phyloP scores from a whole-genome alignment of 2,113 vertebrate genomes.

The Rafetus swinhoei region DNA sequence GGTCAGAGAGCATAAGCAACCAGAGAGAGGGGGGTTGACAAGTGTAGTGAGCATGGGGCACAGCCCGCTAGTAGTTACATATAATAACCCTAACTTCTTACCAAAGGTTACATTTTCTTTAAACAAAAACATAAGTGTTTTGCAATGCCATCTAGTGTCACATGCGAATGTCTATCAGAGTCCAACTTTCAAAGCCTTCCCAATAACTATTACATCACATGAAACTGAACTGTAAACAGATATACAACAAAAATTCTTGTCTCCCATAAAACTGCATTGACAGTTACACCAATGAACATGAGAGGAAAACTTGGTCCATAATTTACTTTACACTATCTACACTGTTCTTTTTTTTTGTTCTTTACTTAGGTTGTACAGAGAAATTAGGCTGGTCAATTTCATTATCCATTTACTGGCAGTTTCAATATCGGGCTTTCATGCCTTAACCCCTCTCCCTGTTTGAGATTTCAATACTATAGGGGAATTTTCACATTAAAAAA shows the following conservation, averaged over 20 bases:
- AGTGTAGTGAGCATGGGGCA: too few species aligned
- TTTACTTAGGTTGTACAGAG: background rate
- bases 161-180: background rate
- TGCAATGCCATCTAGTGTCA: slow-evolving; percentile 60
- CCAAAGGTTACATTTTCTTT: background rate
- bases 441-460: background rate
- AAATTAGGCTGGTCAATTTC: background rate
- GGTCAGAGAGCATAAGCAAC: too few species aligned
- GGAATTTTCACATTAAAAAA: background rate
- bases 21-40: too few species aligned
- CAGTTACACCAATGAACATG: background rate
- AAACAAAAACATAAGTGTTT: background rate
- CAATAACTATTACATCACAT: background rate
- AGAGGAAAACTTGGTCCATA: background rate
- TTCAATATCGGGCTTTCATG: background rate
- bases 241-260: background rate
- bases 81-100: accelerated
- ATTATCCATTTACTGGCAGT: background rate
- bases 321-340: background rate
- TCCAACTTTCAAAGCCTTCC: background rate
- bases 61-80: too few species aligned
- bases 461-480: background rate
- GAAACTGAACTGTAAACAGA: background rate
- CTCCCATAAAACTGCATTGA: background rate
- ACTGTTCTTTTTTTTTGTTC: background rate